Conservation (phyloP, 2,888 invertebrate genomes). For the Aspidapion aeneum region DNA sequence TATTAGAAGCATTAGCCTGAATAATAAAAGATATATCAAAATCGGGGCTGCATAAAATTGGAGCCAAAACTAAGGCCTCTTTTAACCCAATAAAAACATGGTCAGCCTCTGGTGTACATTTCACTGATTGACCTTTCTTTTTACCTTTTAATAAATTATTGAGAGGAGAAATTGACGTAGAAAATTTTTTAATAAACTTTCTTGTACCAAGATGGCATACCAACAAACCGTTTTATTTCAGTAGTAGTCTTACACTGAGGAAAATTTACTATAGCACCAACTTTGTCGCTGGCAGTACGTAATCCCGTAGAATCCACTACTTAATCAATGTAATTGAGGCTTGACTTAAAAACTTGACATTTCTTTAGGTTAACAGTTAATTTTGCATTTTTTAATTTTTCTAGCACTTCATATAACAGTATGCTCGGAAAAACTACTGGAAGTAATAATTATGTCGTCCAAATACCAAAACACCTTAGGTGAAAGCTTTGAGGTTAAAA, state of each 20-base stretch:
- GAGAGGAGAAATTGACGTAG: slow-evolving; percentile 12
- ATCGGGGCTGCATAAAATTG: slow-evolving; percentile 27
- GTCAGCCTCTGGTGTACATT: slow-evolving; percentile 27
- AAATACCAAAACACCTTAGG: background rate
- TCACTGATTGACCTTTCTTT: slow-evolving; percentile 19
- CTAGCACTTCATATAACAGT: slow-evolving; percentile 14
- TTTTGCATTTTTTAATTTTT: slow-evolving; percentile 11
- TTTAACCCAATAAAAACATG: slow-evolving; percentile 25
- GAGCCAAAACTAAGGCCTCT: slow-evolving; percentile 25
- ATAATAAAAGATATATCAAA: slow-evolving; percentile 27
- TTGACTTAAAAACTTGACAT: slow-evolving; percentile 17
- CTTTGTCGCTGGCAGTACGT: slow-evolving; percentile 13
- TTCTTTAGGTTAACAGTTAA: slow-evolving; percentile 17
- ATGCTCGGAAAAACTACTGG: slow-evolving; percentile 4
- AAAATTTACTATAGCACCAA: slow-evolving; percentile 22
- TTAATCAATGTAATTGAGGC: slow-evolving; percentile 18
- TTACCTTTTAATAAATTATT: slow-evolving; percentile 17
- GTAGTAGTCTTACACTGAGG: slow-evolving; percentile 28
- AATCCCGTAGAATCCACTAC: slow-evolving; percentile 13
- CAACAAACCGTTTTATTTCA: slow-evolving; percentile 33
- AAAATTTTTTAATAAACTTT: slow-evolving; percentile 6
- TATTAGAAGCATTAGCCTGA: slow-evolving; percentile 31
- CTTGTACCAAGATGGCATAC: slow-evolving; percentile 28
- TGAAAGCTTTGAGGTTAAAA: background rate
- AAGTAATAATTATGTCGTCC: background rate